These are phyloP conservation scores for Gracilinanus agilis DNA, from an alignment of 2,113 vertebrate genomes.

Conservation along the genomic window DNA sequence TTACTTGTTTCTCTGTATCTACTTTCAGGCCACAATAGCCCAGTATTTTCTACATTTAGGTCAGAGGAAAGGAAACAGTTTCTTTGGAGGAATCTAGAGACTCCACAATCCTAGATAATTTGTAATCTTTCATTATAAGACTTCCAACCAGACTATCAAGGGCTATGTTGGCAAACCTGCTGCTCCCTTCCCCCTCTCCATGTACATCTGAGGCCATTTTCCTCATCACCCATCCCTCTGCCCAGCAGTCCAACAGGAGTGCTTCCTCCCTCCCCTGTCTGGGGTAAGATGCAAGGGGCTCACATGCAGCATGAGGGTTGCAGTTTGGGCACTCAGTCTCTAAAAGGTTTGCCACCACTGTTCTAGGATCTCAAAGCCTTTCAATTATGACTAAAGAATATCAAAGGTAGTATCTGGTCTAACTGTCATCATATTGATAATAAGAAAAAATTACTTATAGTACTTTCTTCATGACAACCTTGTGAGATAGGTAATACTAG, in stretches of 20 bases:
- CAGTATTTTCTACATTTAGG: neutral
- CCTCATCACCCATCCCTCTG: too few species aligned
- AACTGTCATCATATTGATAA: neutral
- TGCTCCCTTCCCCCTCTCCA: too few species aligned
- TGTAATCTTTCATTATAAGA: neutral
- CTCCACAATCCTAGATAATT: neutral
- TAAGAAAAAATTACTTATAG: neutral
- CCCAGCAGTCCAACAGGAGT: too few species aligned
- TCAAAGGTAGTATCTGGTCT: neutral
- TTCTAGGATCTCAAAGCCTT: neutral
- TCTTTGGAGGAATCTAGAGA: neutral
- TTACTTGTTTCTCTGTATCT: neutral
- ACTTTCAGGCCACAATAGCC: neutral
- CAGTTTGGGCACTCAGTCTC: too few species aligned
- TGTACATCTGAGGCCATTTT: too few species aligned
- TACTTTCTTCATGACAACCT: neutral
- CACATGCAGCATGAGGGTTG: too few species aligned
- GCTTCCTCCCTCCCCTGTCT: too few species aligned
- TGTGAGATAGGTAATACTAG: neutral
- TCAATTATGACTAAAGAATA: neutral
- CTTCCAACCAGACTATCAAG: neutral
- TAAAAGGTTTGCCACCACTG: too few species aligned
- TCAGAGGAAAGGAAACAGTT: neutral
- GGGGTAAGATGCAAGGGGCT: too few species aligned
- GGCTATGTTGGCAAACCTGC: too few species aligned